A percentile compares a stretch with the other conserved stretches of the same genome.
Conservation (phyloP, 2,888 invertebrate genomes). For the Patella ulyssiponensis region DNA sequence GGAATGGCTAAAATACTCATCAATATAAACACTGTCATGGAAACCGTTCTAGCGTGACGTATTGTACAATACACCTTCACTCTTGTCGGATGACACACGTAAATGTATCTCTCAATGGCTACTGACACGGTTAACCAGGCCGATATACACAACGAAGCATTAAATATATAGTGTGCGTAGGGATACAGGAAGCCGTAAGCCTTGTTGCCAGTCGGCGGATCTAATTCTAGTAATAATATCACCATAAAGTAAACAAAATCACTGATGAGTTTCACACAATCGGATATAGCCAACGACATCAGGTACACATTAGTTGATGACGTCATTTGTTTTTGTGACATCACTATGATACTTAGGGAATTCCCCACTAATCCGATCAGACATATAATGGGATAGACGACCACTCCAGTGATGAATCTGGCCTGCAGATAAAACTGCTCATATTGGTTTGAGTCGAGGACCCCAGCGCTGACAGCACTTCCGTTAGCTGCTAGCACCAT, state of each 20-base stretch:
- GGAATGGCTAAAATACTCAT: slow-evolving; percentile 66
- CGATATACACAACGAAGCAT: slow-evolving; percentile 64
- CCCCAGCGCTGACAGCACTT: slow-evolving; percentile 1
- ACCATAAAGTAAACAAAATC: slow-evolving; percentile 68
- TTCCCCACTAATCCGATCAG: slow-evolving; percentile 66
- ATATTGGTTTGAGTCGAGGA: slow-evolving; percentile 37
- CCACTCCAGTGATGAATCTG: slow-evolving; percentile 63
- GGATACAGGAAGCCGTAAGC: slow-evolving; percentile 68
- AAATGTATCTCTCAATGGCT: slow-evolving; percentile 68
- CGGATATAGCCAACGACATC: slow-evolving; percentile 65
- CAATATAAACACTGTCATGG: slow-evolving; percentile 56
- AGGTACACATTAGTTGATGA: slow-evolving; percentile 69
- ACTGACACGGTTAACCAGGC: slow-evolving; percentile 70
- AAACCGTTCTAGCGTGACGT: slow-evolving; percentile 57
- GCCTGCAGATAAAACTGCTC: slow-evolving; percentile 62
- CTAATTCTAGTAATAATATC: slow-evolving; percentile 56
- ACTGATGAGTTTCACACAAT: slow-evolving; percentile 67
- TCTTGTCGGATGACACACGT: slow-evolving; percentile 67
- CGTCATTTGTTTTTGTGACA: slow-evolving; percentile 62
- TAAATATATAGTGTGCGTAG: slow-evolving; percentile 69
- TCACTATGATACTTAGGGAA: slow-evolving; percentile 63
- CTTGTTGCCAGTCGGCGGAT: slow-evolving; percentile 53
- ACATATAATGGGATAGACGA: slow-evolving; percentile 66
- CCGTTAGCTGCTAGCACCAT: slow-evolving; percentile 11
- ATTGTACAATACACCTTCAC: slow-evolving; percentile 60